Base-by-base conservation (phyloP, 2,888 invertebrate genomes). In the Hedya salicella region DNA sequence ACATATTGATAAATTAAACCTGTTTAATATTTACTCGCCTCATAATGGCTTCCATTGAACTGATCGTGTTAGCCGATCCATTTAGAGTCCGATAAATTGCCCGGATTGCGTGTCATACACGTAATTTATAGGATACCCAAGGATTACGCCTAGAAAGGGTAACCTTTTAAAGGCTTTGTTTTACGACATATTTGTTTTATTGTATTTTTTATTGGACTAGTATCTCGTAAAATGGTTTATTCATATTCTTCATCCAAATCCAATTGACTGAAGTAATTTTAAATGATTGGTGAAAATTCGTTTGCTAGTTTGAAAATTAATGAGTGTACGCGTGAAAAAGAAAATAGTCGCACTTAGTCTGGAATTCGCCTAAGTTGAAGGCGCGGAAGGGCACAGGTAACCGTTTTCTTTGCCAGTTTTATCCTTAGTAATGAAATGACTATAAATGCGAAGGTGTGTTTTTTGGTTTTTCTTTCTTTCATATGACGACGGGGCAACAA, bases 121-220 rank as follows among this genome's bases (percentile, higher is more conserved):
- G 60, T 53, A 60, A 60, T 65, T 53, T 48, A 65, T 57, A 36
- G 56, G 44, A 11, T 39, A 44, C 30, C 52, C 19, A n/a, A 53
- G 60, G 46, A 48, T 60, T 46, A 60, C 40, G 17, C 19, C 42
- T 32, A 52, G 40, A 60, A 48, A 60, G 60, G 65, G 40, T 30
- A 14, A 53, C 25, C 57, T 59, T 57, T 57, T 50, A 53, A 36
- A 39, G 60, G 65, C 6, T 56, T 63, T 56, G 40, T 56, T 49
- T 56, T 63, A 63, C 59, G 44, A 59, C 11, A 2, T 49, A 42
- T 60, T 30, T 30, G 53, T 40, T 60, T 60, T 59, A 52, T 64
- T 46, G n/a, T 21, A 39, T 25, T 59, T 64, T 40, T 57, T 52
- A 59, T 52, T 42, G 6, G 21, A 39, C 40, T n/a, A 42, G 42